Evolutionary conservation across 2,113 vertebrate genomes (phyloP).

Genomic region (Drymodes brunneopygia): DNA sequence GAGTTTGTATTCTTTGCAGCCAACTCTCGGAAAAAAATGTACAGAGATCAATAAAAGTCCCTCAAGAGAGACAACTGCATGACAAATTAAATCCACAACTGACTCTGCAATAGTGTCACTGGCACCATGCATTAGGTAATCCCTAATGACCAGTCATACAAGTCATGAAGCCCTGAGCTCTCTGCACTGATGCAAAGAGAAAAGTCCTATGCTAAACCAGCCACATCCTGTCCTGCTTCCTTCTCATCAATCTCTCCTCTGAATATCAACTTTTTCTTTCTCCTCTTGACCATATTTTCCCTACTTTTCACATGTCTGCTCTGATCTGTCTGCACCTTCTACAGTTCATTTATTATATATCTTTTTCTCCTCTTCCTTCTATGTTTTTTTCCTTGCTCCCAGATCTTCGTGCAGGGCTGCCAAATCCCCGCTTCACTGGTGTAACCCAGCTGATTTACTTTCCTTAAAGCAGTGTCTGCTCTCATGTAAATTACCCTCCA

Average conservation of each 20-base stretch:
- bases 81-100: background rate
- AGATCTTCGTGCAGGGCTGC: background rate
- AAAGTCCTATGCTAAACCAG: background rate
- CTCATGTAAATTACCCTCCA: conserved; percentile 54
- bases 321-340: background rate
- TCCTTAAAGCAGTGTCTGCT: conserved; percentile 20
- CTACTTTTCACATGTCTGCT: background rate
- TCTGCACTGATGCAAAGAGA: background rate
- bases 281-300: background rate
- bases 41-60: background rate
- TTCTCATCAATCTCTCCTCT: background rate
- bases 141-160: background rate
- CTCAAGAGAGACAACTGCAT: background rate
- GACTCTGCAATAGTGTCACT: background rate
- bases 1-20: background rate
- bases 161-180: background rate
- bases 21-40: background rate
- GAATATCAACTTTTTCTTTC: background rate
- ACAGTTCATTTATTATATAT: background rate
- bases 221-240: background rate
- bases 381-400: background rate
- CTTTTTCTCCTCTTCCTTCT: background rate
- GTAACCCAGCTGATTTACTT: background rate
- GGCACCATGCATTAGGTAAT: background rate
- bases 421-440: background rate